phyloP scores from a whole-genome alignment of 1,140 invertebrate genomes.

The Scaptomyza pallida region DNA sequence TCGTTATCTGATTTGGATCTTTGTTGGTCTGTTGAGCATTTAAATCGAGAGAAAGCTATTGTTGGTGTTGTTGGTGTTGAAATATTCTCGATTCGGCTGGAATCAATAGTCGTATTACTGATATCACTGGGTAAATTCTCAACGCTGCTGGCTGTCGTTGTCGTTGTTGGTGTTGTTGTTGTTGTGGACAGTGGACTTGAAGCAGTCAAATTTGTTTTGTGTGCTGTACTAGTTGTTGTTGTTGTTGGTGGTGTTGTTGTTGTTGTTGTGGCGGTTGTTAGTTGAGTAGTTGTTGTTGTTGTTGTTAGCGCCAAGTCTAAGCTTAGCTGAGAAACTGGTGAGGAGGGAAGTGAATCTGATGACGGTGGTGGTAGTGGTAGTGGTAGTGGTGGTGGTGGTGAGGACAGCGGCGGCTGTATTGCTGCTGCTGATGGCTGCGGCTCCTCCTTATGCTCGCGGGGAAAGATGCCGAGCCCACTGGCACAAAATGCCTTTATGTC shows the following conservation, averaged over 20 bases:
- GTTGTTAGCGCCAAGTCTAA: background rate
- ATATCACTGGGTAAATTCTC: background rate
- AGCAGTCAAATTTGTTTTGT: slow-evolving; percentile 19
- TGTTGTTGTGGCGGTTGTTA: background rate
- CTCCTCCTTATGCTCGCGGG: slow-evolving; percentile 41
- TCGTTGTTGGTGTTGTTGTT: slow-evolving; percentile 8
- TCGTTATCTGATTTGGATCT: slow-evolving; percentile 17
- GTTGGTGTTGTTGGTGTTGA: background rate
- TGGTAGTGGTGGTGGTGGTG: too few species aligned
- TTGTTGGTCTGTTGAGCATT: slow-evolving; percentile 12
- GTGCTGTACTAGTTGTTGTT: background rate
- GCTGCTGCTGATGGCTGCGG: slow-evolving; percentile 1
- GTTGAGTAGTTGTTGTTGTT: background rate
- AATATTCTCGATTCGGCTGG: slow-evolving; percentile 1
- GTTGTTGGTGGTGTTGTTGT: background rate
- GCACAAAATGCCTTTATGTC: slow-evolving; percentile 39
- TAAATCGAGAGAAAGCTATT: slow-evolving; percentile 2
- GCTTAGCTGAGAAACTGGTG: slow-evolving; percentile 20
- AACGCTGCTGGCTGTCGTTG: slow-evolving; percentile 19
- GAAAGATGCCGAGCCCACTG: slow-evolving; percentile 57
- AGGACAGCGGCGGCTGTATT: slow-evolving; percentile 26
- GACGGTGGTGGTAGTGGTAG: too few species aligned
- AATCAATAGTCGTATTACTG: background rate
- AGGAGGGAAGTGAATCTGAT: slow-evolving; percentile 22
- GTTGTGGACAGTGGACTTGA: slow-evolving; percentile 17